Evolutionary conservation across 2,888 invertebrate genomes (phyloP).

Genomic region (Andrena dorsata): DNA sequence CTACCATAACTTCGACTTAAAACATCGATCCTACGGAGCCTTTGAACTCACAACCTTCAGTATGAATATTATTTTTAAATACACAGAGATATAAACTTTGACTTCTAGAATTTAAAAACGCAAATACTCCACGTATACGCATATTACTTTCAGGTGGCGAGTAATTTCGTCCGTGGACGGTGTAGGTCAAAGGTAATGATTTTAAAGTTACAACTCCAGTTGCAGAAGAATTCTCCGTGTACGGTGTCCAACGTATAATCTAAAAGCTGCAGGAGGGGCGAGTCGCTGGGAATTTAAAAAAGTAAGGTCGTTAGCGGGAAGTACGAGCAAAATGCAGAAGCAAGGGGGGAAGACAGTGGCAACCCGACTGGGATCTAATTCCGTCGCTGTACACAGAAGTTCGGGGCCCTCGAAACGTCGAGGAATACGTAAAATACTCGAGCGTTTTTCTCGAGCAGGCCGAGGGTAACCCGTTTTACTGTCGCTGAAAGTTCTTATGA

Average conservation of each 20-base stretch:
- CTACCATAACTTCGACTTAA: too few relatives aligned
- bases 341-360: constrained; percentile 15
- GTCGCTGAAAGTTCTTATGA: constrained; percentile 65
- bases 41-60: too few relatives aligned
- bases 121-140: too few relatives aligned
- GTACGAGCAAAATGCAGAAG: constrained; percentile 30
- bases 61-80: too few relatives aligned
- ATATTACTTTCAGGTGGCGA: too few relatives aligned
- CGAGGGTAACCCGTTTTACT: constrained; percentile 29
- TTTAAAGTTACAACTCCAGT: not conserved
- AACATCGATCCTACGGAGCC: too few relatives aligned
- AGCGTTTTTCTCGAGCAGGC: constrained; percentile 23
- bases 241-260: not conserved
- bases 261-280: not conserved
- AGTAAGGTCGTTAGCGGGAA: constrained; percentile 30
- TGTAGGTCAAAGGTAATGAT: not conserved
- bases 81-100: too few relatives aligned
- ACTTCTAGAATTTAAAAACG: too few relatives aligned
- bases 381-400: constrained; percentile 41
- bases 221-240: not conserved
- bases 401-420: constrained; percentile 31
- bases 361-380: constrained; percentile 26
- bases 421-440: constrained; percentile 65
- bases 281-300: constrained; percentile 22
- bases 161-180: too few relatives aligned